Evolutionary conservation across 1,140 invertebrate species (phyloP), one percentile per base, ranked within the genome.

Genomic region (Oppia nitens): DNA sequence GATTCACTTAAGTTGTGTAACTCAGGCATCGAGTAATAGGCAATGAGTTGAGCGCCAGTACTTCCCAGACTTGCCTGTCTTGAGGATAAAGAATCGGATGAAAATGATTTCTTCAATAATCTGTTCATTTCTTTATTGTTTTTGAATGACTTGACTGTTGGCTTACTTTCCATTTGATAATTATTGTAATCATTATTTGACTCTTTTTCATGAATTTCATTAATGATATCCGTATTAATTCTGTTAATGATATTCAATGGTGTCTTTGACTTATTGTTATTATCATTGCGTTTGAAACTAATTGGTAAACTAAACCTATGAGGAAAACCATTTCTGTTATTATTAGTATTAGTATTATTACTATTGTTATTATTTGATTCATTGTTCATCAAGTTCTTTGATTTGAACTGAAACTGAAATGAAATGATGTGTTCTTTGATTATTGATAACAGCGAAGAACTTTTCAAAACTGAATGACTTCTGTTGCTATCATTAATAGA

Each of bases 1-100:
- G 54, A 53, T 4, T 55, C 20, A 3, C 24, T 26, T n/a, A 63
- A 24, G 20, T 53, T 60, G 14, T 58, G 47, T 6, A 67, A 52
- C 53, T 67, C 64, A 14, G 66, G 66, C 66, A 67, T 67, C 4
- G 66, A 67, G 53, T 63, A 66, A 59, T 64, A 67, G 6, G 66
- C 63, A 53, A 66, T 50, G 1, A 64, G 32, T 57, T 57, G 57
- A 58, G 27, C 79, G 73, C 27, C 83, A 74, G 47, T 82, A 69
- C 64, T 82, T 79, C 61, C 52, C 24, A 47, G 47, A 29, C 54
- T 60, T 21, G 55, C 52, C 48, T n/a, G 29, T 40, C 49, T 58
- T 51, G 60, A 63, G 3, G 29, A 20, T n/a, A 57, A 23, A 14
- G 60, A 61, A 27, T 61, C 60, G 23, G 60, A 52, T 21, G 60